These are phyloP conservation scores for Sebastes trivittatus DNA, from an alignment of 2,797 vertebrate species.

Conservation along the genomic window DNA sequence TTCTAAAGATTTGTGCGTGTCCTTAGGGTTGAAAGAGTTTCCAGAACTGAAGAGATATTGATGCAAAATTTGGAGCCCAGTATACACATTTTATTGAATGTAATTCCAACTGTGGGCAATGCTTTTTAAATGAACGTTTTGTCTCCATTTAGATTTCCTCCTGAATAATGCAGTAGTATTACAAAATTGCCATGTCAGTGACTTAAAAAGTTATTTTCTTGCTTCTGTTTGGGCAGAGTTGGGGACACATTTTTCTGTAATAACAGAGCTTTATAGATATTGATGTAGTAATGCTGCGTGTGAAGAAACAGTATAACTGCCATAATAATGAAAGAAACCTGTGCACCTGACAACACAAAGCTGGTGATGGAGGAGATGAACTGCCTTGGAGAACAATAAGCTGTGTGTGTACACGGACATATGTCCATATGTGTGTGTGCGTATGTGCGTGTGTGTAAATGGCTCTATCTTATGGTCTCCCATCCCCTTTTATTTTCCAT, in stretches of 20 bases:
- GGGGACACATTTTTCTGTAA: neutral
- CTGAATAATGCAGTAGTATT: conserved; percentile 17
- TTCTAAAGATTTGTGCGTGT: neutral
- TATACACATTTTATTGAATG: neutral
- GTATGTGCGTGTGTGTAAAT: conserved; percentile 26
- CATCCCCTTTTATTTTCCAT: conserved; percentile 34
- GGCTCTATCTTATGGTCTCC: conserved; percentile 19
- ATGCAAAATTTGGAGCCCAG: neutral
- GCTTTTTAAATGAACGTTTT: conserved; percentile 4
- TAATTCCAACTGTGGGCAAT: neutral
- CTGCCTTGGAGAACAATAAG: conserved; percentile 35
- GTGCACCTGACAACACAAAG: conserved; percentile 50
- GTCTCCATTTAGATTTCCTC: conserved; percentile 13
- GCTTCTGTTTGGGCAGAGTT: conserved; percentile 8
- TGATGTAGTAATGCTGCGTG: conserved; percentile 21
- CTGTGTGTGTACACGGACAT: neutral
- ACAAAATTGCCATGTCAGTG: conserved; percentile 33
- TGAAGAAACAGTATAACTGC: conserved; percentile 35
- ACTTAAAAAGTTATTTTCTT: conserved; percentile 30
- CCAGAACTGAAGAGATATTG: neutral
- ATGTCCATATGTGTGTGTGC: neutral
- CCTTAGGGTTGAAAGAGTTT: neutral
- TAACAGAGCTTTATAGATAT: conserved; percentile 46
- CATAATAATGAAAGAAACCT: conserved; percentile 50
- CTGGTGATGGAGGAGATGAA: conserved; percentile 39